Base-by-base conservation (phyloP, 2,888 invertebrate species). In the Panzeria rudis region DNA sequence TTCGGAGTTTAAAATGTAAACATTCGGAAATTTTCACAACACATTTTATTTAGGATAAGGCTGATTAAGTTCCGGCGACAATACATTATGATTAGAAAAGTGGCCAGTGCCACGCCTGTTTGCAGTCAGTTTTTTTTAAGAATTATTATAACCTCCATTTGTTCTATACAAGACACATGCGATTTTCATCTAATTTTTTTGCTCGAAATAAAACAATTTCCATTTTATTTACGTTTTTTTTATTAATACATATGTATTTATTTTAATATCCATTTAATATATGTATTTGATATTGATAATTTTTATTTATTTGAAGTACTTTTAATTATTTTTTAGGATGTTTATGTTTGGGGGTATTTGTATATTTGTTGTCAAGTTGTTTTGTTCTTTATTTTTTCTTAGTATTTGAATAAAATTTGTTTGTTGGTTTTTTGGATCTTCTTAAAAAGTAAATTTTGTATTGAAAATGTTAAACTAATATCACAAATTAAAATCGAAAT, bases 221-320 rank as follows among this genome's bases (percentile, higher is more conserved):
- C 35, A 32, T 44, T 52, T 66, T 77, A n/a, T 47, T 66, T 47
- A 64, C n/a, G 25, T 66, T 32, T 56, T 38, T 44, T 61, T 72
- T 29, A 29, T 76, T 72, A 69, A 54, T 76, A 56, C n/a, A 64
- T 83, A 64, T 25, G 44, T 47, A 78, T 84, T 85, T 82, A 82
- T 72, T 84, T 82, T 75, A 82, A 85, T 85, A 85, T 85, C 85
- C 82, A 82, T 85, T 82, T 85, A 85, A 82, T 82, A 85, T 85
- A 38, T 38, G 38, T 38, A 79, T 85, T 77, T 85, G 77, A 85
- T 85, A 85, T 81, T 78, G 85, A 82, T 85, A 85, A 20, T 69
- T 85, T 73, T 71, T 54, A 54, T 41, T 64, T 20, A 38, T 75
- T 76, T 71, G 50, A 79, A 84, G 56, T 80, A 76, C 52, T 71